Evolutionary conservation across 2,888 invertebrate genomes (phyloP), one percentile per base, ranked within the genome.

Genomic region (Ochropleura leucogaster): DNA sequence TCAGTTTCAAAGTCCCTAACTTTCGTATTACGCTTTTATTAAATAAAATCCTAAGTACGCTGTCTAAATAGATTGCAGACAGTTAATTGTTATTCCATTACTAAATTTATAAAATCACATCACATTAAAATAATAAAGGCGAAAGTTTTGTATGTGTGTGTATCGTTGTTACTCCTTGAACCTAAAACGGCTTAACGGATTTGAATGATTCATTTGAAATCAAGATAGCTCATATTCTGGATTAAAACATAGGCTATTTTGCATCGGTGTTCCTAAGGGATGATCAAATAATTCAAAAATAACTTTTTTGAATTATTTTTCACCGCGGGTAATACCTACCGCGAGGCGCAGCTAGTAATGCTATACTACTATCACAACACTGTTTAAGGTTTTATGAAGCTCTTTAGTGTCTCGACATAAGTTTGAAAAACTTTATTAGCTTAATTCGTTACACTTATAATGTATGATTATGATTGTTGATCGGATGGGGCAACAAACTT

Each of bases 11-110:
- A 63, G 20, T 30, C n/a, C 6, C 18, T 57, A 84, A 74, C 82
- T 85, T 85, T 77, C 2, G 20, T 47, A 65, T 72, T 72, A 67
- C 7, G 44, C 44, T 66, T 51, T 60, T 30, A 57, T 49, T 69
- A 16, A 77, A 78, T 70, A 63, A 63, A 59, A 73, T 44, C 44
- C 42, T 18, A 53, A 69, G 75, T 62, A 16, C 12, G 67, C 18
- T 42, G 55, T 67, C 57, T 70, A 71, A 74, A 59, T 12, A 68
- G 59, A 64, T 62, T 73, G 72, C 42, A 77, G 60, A 55, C 14
- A 68, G 42, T n/a, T 55, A 59, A 69, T 72, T 74, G 71, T 65
- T 70, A 62, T 64, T 72, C 44, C 55, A 79, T 84, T 76, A 81
- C 20, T 66, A 10, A 69, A 76, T 65, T 82, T 59, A 30, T 30